Evolutionary conservation across 2,888 invertebrate genomes (phyloP), one percentile per base, ranked within the genome.

Genomic region (Nephrocerus scutellatus): DNA sequence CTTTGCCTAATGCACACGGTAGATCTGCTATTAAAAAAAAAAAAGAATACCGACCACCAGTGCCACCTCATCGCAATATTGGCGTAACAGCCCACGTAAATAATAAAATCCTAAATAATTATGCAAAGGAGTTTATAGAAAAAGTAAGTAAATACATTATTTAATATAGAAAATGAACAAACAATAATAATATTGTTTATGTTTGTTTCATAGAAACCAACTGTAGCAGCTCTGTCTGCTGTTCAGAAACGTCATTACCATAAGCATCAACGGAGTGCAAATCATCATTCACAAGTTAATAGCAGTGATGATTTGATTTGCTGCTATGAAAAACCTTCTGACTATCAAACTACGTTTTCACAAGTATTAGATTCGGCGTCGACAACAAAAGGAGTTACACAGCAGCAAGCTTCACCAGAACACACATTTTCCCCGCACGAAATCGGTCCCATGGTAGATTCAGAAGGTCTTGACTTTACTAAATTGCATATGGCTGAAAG

Each of bases 21-120:
- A n/a, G n/a, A n/a, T n/a, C n/a, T n/a, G n/a, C n/a, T n/a, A n/a
- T n/a, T n/a, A 70, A 62, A 49, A 69, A 71, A 68, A 68, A 72
- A 57, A 77, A 78, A 54, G 84, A 85, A 49, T 88, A 89, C 70
- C 77, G 83, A 51, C 88, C 89, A 5, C 88, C 88, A n/a, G 85
- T 89, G 39, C 89, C 89, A 15, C 90, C 87, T 20, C 89, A 89
- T 61, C 74, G 88, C 51, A 84, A 82, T 68, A 75, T 84, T 23
- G 76, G 77, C 15, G 71, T 76, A 36, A 74, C 74, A 52, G 67
- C 73, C 23, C 75, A 75, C 56, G 72, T 72, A 55, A 66, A 40
- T 30, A 47, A 39, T 26, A 44, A 43, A 19, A 49, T n/a, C n/a
- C n/a, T n/a, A n/a, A n/a, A n/a, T n/a, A n/a, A n/a, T n/a, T n/a